Evolutionary conservation across 2,113 vertebrate species (phyloP).

Genomic region (Protobothrops flavoviridis): DNA sequence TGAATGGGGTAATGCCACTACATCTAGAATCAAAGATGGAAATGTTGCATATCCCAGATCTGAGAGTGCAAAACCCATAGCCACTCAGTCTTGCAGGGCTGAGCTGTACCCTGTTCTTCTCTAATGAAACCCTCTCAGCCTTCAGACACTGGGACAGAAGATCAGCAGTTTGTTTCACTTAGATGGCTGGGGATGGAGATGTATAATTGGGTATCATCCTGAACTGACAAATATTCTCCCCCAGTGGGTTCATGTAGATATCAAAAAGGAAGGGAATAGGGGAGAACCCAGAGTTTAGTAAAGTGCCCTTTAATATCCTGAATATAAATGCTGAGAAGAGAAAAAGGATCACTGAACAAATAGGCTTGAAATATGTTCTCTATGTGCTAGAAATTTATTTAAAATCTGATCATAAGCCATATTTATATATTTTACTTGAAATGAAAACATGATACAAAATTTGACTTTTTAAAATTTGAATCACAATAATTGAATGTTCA

Average conservation of each 20-base stretch:
- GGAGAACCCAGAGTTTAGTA: not conserved
- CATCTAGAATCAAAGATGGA: no score
- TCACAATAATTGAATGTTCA: not conserved
- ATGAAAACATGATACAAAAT: not conserved
- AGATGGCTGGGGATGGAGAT: not conserved
- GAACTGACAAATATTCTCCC: not conserved
- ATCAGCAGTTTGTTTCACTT: not conserved
- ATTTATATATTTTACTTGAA: not conserved
- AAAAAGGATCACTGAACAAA: not conserved
- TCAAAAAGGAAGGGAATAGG: not conserved
- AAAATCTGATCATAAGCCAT: not conserved
- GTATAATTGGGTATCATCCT: not conserved
- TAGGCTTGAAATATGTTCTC: not conserved
- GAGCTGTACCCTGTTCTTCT: not conserved
- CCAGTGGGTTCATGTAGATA: not conserved
- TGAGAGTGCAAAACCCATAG: not conserved
- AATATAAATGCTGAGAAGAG: not conserved
- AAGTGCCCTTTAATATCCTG: not conserved
- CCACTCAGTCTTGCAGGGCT: not conserved
- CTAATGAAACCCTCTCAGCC: not conserved
- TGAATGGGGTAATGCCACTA: no score
- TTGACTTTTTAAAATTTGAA: not conserved
- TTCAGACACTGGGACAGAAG: not conserved
- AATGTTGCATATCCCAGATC: not conserved
- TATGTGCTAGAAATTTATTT: not conserved